Base-by-base conservation (phyloP, 2,797 vertebrate genomes). In the Perodicticus potto region DNA sequence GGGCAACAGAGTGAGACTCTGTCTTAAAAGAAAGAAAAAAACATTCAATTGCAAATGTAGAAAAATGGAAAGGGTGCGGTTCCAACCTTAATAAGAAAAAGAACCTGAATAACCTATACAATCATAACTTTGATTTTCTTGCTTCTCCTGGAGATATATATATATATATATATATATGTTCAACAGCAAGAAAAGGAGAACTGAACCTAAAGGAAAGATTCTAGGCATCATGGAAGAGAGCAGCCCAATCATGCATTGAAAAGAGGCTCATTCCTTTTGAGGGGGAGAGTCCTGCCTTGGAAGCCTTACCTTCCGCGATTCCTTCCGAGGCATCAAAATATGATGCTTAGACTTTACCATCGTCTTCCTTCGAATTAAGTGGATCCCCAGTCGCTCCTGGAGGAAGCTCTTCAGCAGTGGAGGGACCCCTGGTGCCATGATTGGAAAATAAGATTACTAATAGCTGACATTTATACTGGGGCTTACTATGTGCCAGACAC, bases 371-470 rank as follows among this genome's bases (percentile, higher is more conserved):
- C 96, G 91, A 91, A 98, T 98, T 92, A 99, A 98, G 43, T 97
- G 98, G 73, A 99, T 98, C 16, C 99, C 99, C 61, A 99, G 97
- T 83, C 97, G 98, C 23, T 99, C 98, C 74, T 99, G 98, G 89
- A 99, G 99, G 96, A 99, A 98, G 91, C 94, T 97, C 34, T 98
- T 99, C 82, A 99, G 98, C 88, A 99, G 96, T 14, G 98, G 99
- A 0, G 97, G 98, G 27, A 99, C 98, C 45, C 99, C 99, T 99
- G 98, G 69, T 88, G 82, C 77, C 78, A 97, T 53, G 95, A 76
- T 27, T 43, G 82, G 92, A 74, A 92, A 92, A 80, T 27, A 85
- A 82, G 49, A 84, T 91, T 59, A 77, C 4, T 2, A 34, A 87
- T 82, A 95, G 87, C 13, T 37, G 11, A 53, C 27, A 29, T 57